Evolutionary conservation across 2,888 invertebrate genomes (phyloP).

Genomic region (Dicyrtomina minuta): DNA sequence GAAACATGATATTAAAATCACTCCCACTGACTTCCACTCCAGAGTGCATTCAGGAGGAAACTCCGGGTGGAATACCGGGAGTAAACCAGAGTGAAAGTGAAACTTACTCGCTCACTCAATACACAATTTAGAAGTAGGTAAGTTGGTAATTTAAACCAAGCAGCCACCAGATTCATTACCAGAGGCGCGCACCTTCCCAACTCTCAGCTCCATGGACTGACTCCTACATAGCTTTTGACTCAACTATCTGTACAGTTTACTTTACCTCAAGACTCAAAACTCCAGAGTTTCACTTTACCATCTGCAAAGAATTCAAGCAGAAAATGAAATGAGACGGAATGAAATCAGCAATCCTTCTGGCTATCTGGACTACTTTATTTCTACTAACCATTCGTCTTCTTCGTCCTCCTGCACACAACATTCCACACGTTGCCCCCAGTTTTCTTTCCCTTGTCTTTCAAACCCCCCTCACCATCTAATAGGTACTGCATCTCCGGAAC

Average conservation of each 20-base stretch:
- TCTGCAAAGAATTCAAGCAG: constrained; percentile 12
- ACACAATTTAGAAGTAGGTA: no score
- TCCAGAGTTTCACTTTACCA: not conserved
- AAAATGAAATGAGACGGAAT: constrained; percentile 21
- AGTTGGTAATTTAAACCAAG: no score
- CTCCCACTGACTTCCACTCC: no score
- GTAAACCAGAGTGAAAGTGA: no score
- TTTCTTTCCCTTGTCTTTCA: not conserved
- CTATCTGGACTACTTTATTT: constrained; percentile 6
- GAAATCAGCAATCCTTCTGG: constrained; percentile 18
- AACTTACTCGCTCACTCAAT: no score
- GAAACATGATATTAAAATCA: no score
- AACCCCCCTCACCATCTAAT: not conserved
- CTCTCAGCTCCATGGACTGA: constrained; percentile 8
- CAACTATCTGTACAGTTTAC: not conserved
- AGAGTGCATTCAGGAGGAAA: no score
- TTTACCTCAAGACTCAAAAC: constrained; percentile 9
- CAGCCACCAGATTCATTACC: constrained; percentile 11
- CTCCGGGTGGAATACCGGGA: no score
- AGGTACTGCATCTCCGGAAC: no score
- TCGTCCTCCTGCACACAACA: not conserved
- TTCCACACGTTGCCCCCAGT: not conserved
- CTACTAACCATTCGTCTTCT: constrained; percentile 9
- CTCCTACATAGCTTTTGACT: not conserved
- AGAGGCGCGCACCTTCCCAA: constrained; percentile 16